Conservation (phyloP, 2,797 vertebrate species). For the Epinephelus malabaricus region DNA sequence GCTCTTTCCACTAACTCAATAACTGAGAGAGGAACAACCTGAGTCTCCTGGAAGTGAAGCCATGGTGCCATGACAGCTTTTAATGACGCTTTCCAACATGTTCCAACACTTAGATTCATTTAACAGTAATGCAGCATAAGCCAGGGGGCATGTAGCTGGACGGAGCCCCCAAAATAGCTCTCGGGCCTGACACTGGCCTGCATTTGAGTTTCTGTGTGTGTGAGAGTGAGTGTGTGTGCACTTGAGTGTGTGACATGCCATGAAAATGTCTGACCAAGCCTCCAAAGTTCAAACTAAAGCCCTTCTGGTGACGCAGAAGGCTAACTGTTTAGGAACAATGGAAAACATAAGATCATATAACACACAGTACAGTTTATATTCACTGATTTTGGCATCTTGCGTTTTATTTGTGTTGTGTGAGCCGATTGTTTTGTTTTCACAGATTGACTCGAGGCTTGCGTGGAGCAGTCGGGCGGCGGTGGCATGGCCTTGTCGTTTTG, state of each 20-base stretch:
- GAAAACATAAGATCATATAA: background rate
- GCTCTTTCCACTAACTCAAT: too few relatives aligned
- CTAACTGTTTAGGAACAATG: background rate
- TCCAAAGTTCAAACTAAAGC: slow-evolving; percentile 4
- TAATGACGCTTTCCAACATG: background rate
- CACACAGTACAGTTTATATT: background rate
- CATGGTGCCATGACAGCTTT: background rate
- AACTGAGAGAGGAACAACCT: background rate
- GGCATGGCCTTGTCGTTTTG: slow-evolving; percentile 93
- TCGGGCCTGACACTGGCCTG: slow-evolving; percentile 13
- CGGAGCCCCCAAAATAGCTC: slow-evolving; percentile 35
- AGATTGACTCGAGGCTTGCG: slow-evolving; percentile 51
- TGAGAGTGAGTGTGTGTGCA: background rate
- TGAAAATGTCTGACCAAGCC: background rate
- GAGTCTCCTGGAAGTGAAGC: background rate
- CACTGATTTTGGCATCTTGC: background rate
- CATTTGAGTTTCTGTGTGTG: background rate
- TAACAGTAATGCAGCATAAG: background rate
- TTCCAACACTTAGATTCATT: slow-evolving; percentile 3
- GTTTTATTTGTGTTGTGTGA: background rate
- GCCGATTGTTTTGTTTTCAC: background rate
- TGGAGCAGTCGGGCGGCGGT: slow-evolving; percentile 48
- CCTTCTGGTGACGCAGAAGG: fast-evolving
- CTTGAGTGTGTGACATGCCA: slow-evolving; percentile 34
- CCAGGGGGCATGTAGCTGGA: background rate